Evolutionary conservation across 2,113 vertebrate species (phyloP).

Genomic region (Pontoporia blainvillei): DNA sequence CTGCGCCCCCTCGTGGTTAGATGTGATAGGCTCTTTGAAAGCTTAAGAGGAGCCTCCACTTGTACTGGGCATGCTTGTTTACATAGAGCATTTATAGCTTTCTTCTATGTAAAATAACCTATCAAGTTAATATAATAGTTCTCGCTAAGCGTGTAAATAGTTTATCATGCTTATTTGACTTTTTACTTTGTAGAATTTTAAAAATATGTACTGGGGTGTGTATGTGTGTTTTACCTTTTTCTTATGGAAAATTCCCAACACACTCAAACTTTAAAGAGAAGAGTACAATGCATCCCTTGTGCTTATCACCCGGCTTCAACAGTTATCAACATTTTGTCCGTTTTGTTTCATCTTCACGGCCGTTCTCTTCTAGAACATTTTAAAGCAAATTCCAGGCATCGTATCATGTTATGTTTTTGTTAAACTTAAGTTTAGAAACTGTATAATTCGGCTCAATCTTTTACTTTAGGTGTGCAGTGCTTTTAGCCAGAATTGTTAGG

Average conservation of each 20-base stretch:
- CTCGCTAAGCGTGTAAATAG: not conserved
- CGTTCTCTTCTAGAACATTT: not conserved
- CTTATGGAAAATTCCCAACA: constrained; percentile 53
- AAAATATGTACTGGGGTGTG: not conserved
- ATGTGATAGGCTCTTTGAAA: not conserved
- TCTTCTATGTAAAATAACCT: not conserved
- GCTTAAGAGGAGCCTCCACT: not conserved
- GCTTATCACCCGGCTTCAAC: not conserved
- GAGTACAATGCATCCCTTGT: not conserved
- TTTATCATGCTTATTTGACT: not conserved
- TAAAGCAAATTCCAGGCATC: not conserved
- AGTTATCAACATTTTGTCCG: not conserved
- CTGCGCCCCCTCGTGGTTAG: constrained; percentile 41
- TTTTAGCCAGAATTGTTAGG: not conserved
- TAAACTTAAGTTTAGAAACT: constrained; percentile 4
- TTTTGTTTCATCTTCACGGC: not conserved
- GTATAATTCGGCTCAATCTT: not conserved
- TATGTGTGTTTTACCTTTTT: not conserved
- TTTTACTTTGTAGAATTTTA: not conserved
- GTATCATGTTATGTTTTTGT: not conserved
- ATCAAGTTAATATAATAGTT: not conserved
- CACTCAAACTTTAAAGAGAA: not conserved
- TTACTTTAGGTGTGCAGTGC: not conserved
- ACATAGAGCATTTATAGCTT: not conserved
- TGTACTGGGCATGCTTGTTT: not conserved